Evolutionary conservation across 2,797 vertebrate species (phyloP), one percentile per base, ranked within the genome.

Genomic region (Pseudocheirus occidentalis): DNA sequence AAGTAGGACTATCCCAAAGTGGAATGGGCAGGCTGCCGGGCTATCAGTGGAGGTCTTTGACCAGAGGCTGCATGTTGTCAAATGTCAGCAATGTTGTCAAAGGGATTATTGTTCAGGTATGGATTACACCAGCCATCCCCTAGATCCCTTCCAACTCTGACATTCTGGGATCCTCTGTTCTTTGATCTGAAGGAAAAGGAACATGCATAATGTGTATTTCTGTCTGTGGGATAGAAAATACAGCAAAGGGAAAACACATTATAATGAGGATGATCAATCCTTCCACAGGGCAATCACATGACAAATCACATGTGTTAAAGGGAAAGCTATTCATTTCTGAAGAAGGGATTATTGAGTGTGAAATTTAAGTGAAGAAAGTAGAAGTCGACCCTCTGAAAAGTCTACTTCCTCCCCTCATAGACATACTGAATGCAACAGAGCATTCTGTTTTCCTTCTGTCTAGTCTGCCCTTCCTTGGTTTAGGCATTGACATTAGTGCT

Each of bases 401-500:
- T 4, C 0, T 6, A 2, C 55, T 87, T 96, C 0, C 52, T 90
- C 95, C 55, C 18, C 90, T 90, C 90, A 92, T 7, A 0, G 1
- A 53, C 29, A 1, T 46, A 40, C 28, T 87, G 59, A 14, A 94
- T 50, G 93, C 28, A 93, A 29, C 21, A 81, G 46, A 55, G 55
- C 57, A 14, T 95, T 94, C 55, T 96, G n/a, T 81, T 95, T 95
- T 56, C 93, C 94, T 31, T 90, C 3, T 94, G 0, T 93, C 0
- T 90, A 81, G 5, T 0, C 1, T 29, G 50, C 55, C 27, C 1
- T 27, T 87, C 92, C 89, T 91, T 40, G 94, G 62, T 96, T 94
- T 53, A 87, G 73, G 31, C 81, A 91, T 96, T 92, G 91, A 13
- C 28, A 16, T 96, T 9, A 96, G 54, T 94, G 93, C 96, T 92